Evolutionary conservation across 2,888 invertebrate species (phyloP).

Genomic region (Unio pictorum): DNA sequence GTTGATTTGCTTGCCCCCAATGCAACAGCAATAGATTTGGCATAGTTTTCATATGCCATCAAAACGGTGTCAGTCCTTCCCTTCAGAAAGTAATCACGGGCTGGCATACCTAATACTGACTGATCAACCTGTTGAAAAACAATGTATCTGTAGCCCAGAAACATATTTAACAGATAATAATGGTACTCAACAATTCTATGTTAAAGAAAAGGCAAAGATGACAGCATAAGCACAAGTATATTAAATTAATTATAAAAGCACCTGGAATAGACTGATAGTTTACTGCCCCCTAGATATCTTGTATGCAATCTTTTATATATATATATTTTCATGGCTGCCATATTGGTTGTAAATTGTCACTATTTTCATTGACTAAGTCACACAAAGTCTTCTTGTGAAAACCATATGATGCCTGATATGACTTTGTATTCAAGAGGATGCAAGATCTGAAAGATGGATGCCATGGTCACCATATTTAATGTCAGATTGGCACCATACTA

Average conservation of each 20-base stretch:
- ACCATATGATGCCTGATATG: too few relatives aligned
- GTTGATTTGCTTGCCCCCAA: conserved; percentile 82
- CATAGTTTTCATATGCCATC: conserved; percentile 88
- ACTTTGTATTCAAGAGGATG: too few relatives aligned
- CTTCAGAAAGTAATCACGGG: conserved; percentile 84
- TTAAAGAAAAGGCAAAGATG: neutral
- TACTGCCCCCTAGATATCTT: too few relatives aligned
- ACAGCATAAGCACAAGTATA: neutral
- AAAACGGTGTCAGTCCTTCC: conserved; percentile 75
- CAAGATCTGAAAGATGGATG: too few relatives aligned
- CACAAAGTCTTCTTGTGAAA: too few relatives aligned
- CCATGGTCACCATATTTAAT: too few relatives aligned
- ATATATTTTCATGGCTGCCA: too few relatives aligned
- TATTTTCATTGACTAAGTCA: too few relatives aligned
- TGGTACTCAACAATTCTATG: neutral
- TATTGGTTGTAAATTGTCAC: too few relatives aligned
- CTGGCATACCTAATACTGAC: conserved; percentile 84
- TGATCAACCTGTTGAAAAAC: conserved; percentile 84
- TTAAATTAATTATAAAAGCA: neutral
- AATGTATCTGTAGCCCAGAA: neutral
- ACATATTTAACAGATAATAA: neutral
- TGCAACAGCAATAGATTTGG: conserved; percentile 85
- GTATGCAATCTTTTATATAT: too few relatives aligned
- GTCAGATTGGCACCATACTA: too few relatives aligned
- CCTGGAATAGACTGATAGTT: too few relatives aligned